Evolutionary conservation across 1,140 invertebrate genomes (phyloP).

Genomic region (Sinella curviseta): DNA sequence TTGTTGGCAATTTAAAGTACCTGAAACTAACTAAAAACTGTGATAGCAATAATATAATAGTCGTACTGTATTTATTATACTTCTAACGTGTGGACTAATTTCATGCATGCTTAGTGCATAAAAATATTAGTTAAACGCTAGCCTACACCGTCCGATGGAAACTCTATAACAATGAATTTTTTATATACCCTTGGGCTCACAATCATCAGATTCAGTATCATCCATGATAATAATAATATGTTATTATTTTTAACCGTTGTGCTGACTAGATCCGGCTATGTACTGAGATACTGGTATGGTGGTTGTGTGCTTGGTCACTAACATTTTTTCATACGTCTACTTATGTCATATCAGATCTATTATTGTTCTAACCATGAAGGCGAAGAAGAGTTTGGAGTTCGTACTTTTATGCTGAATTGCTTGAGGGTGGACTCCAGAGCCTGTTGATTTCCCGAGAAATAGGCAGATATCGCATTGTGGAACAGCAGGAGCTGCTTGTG

Average conservation of each 20-base stretch:
- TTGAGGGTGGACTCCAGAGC: slow-evolving; percentile 91
- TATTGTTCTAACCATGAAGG: slow-evolving; percentile 77
- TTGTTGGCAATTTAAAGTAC: no score
- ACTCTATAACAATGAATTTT: not conserved
- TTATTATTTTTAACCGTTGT: not conserved
- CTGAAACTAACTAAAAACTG: no score
- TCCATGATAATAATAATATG: no score
- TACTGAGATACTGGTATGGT: not conserved
- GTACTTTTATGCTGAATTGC: slow-evolving; percentile 90
- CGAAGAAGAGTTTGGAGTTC: slow-evolving; percentile 69
- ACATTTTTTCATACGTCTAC: no score
- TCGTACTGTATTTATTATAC: no score
- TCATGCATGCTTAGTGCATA: slow-evolving; percentile 12
- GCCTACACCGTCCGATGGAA: not conserved
- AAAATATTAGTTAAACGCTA: not conserved
- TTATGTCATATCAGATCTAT: no score
- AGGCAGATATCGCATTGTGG: slow-evolving; percentile 93
- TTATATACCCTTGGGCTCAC: slow-evolving; percentile 12
- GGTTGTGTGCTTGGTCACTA: slow-evolving; percentile 15
- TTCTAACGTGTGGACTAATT: not conserved
- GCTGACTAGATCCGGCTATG: not conserved
- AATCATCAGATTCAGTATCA: slow-evolving; percentile 10
- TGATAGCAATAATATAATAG: no score
- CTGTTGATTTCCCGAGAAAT: slow-evolving; percentile 92
- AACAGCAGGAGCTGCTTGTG: slow-evolving; percentile 93